Base-by-base conservation (phyloP, 2,888 invertebrate genomes). In the Frankliniella intonsa region DNA sequence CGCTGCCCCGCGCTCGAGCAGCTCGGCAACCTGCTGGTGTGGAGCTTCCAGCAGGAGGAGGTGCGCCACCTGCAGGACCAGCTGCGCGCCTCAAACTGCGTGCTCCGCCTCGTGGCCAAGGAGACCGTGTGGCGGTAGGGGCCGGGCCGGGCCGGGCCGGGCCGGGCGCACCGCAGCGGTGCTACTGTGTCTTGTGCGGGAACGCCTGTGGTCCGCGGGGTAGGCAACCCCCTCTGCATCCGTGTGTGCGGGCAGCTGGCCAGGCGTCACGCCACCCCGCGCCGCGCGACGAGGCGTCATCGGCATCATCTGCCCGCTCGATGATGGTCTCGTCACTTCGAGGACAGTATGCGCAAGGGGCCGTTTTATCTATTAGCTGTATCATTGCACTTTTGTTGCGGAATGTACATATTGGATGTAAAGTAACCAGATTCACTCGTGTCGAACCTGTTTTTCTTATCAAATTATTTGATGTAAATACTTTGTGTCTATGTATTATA, bases 31-130 rank as follows among this genome's bases (percentile, higher is more conserved):
- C 69, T 76, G 25, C 69, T 76, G 11, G 69, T 76, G 11, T 76
- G 69, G 69, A 76, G 25, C 69, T 25, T 76, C 69, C 69, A 76
- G 69, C 69, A 76, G 25, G 69, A 76, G 69, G 69, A 76, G 69
- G 69, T 76, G 1, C 69, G 69, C 22, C 69, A 76, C 25, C 69
- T 76, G 69, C 69, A 76, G 69, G 22, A 76, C 11, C 69, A 22
- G 22, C 69, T 76, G 69, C 69, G 25, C 69, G 69, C 69, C 69
- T 22, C 69, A 22, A 76, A 76, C 69, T 76, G 12, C 69, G 69
- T 25, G 22, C 69, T 76, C 22, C 22, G 25, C 22, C 69, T 76
- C 22, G 69, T 76, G 69, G n/a, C 69, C 22, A 76, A 76, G 69
- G 69, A n/a, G 22, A 76, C 69, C 69, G 25, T 76, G 11, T 76